A percentile compares a stretch with the other conserved stretches of the same genome.
phyloP scores from a whole-genome alignment of 1,140 invertebrate species.

The Drosophila lini region DNA sequence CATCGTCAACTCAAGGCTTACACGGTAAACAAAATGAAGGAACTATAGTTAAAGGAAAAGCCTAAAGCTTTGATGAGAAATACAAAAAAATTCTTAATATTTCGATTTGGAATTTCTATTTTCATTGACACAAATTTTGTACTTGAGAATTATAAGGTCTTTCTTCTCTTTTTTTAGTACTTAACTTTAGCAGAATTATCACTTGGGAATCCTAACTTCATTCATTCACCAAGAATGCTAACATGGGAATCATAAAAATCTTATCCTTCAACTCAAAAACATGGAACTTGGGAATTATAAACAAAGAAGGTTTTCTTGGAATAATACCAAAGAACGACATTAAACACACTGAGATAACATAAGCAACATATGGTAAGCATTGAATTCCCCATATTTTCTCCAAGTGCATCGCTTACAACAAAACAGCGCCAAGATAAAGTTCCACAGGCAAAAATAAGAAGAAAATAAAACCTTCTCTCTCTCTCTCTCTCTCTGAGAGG shows the following conservation, averaged over 20 bases:
- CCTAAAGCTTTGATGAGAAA: background rate
- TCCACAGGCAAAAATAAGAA: conserved; percentile 30
- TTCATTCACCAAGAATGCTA: background rate
- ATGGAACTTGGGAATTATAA: background rate
- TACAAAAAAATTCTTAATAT: no score
- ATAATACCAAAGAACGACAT: no score
- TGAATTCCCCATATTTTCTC: background rate
- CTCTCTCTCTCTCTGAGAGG: conserved; percentile 22
- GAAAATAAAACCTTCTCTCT: conserved; percentile 61
- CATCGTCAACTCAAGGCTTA: conserved; percentile 9
- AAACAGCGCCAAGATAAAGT: conserved; percentile 33
- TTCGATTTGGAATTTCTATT: background rate
- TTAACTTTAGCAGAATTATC: background rate
- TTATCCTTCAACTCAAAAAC: background rate
- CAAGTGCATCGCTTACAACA: conserved; percentile 32
- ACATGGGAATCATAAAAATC: no score
- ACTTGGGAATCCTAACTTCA: background rate
- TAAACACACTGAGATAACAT: no score
- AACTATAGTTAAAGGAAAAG: background rate
- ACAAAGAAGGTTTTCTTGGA: background rate
- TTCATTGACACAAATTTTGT: background rate
- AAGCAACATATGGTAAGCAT: no score
- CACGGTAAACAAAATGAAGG: background rate
- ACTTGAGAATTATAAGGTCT: background rate
- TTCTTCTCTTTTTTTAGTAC: no score